Evolutionary conservation across 2,113 vertebrate species (phyloP).

Genomic region (Delphinus delphis): DNA sequence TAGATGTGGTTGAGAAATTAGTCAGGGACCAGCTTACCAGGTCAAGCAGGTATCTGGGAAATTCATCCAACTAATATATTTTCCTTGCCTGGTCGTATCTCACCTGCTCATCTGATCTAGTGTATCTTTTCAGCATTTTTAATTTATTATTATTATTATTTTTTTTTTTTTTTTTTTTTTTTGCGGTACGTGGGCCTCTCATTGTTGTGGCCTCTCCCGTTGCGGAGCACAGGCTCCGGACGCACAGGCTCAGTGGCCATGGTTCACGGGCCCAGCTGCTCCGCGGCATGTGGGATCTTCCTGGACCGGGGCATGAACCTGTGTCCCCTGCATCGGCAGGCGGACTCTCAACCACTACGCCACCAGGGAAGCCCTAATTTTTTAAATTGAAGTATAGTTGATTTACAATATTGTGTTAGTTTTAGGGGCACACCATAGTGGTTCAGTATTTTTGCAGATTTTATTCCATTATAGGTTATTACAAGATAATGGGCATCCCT

Average conservation of each 20-base stretch:
- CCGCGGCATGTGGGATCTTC: too few species aligned
- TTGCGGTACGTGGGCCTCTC: too few species aligned
- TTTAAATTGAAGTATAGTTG: neutral
- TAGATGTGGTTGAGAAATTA: slow-evolving; percentile 15
- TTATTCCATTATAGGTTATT: neutral
- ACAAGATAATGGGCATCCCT: neutral
- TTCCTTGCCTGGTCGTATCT: neutral
- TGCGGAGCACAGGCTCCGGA: too few species aligned
- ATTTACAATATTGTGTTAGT: neutral
- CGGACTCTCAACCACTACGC: too few species aligned
- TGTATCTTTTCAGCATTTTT: neutral
- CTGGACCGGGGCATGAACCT: too few species aligned
- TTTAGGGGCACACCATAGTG: neutral
- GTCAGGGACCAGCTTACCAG: neutral
- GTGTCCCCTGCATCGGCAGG: too few species aligned
- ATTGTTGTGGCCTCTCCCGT: too few species aligned
- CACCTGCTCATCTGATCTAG: neutral
- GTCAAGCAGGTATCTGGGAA: neutral
- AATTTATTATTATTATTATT: neutral
- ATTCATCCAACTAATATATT: neutral
- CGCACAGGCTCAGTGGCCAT: too few species aligned
- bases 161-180: too few species aligned
- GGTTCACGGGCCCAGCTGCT: too few species aligned
- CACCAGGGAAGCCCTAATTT: neutral
- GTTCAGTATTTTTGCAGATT: neutral